Percentiles rank a stretch among this genome's conserved stretches.
These are phyloP conservation scores for Brachylomia viminalis DNA, from an alignment of 2,888 invertebrate species.

Conservation along the genomic window DNA sequence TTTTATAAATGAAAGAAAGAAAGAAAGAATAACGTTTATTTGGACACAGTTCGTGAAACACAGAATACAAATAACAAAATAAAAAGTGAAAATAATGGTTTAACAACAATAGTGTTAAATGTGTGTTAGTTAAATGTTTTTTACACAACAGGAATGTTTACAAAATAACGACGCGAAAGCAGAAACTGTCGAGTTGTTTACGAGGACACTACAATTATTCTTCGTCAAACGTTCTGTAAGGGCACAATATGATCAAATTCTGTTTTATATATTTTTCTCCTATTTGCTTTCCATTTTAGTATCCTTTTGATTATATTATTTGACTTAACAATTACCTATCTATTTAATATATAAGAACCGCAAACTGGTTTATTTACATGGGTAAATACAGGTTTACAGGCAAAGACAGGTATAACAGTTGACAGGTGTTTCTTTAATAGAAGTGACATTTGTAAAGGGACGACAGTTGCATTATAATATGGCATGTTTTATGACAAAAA, in stretches of 20 bases:
- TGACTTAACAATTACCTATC: background rate
- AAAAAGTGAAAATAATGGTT: no score
- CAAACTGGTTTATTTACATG: background rate
- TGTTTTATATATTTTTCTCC: background rate
- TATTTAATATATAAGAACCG: background rate
- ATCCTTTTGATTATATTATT: conserved; percentile 6
- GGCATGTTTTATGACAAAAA: conserved; percentile 2
- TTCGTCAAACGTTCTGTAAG: conserved; percentile 15
- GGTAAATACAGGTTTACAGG: conserved; percentile 2
- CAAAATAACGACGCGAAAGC: conserved; percentile 27
- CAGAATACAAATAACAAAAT: no score
- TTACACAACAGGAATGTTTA: conserved; percentile 24
- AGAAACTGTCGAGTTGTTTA: conserved; percentile 32
- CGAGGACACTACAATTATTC: conserved; percentile 18
- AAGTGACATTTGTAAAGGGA: conserved; percentile 12
- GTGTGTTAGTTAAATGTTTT: no score
- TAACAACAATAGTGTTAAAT: no score
- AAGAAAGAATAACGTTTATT: no score
- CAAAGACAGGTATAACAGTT: conserved; percentile 8
- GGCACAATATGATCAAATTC: conserved; percentile 15
- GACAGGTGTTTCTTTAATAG: conserved; percentile 31
- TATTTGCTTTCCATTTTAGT: background rate
- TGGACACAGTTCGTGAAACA: no score
- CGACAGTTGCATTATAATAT: conserved; percentile 16
- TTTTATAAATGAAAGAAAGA: no score